Base-by-base conservation (phyloP, 2,113 vertebrate species). In the Macroglossus sobrinus region DNA sequence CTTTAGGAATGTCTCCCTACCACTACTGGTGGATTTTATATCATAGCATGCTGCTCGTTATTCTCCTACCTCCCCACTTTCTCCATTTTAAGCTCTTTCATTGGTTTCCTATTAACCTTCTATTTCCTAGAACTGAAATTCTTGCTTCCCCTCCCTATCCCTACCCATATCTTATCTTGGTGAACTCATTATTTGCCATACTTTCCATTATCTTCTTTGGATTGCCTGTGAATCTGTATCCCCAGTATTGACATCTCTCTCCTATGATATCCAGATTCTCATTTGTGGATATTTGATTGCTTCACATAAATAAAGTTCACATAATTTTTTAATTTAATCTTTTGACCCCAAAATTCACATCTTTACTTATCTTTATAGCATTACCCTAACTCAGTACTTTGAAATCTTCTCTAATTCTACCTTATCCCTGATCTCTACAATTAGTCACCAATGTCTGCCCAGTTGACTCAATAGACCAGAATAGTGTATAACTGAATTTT, bases 71-170 rank as follows among this genome's bases (percentile, higher is more conserved):
- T 47, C 40, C 26, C n/a, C 59, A 74, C 69, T 92, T 94, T 82
- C 35, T 75, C 33, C 26, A 90, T 91, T 74, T 50, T 43, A 93
- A 86, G 79, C 33, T 45, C 28, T 68, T 92, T 93, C 35, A 80
- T 57, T 86, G 26, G 63, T 86, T 95, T 85, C 53, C 61, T 45
- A 28, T 72, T 69, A 92, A 59, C 16, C 8, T 53, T 79, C 43
- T 79, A 47, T 68, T 84, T 95, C 35, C 72, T 88, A 61, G 30
- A 93, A 84, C 35, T 92, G 40, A 93, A 59, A 50, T 94, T 80
- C 55, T 75, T 85, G 30, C n/a, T 30, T 61, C 68, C 63, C 50
- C 50, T 50, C 15, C 50, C 15, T 50, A 50, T 26, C 35, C 7
- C 12, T 11, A 9, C 18, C 6, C 10, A 40, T 61, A 33, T 43